Conservation (phyloP, 92 coral and sea anemone species). For the Phymanthus crucifer region DNA sequence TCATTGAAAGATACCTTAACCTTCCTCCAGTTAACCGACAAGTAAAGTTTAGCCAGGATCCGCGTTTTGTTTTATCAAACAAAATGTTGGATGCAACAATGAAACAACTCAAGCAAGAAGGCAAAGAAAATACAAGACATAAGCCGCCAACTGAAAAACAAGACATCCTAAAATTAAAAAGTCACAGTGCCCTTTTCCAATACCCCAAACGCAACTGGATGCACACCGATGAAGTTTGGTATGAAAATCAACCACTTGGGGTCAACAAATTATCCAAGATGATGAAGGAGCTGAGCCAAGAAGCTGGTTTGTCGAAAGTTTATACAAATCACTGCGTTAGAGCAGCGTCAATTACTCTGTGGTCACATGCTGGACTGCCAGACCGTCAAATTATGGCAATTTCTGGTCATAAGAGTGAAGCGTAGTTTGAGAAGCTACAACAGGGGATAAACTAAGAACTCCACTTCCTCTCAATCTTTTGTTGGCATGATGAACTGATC, state of each 20-base stretch:
- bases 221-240: background rate
- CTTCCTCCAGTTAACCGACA: conserved; percentile 46
- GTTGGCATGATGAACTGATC: too few relatives aligned
- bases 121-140: conserved; percentile 16
- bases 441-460: too few relatives aligned
- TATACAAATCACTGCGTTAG: background rate
- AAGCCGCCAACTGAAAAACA: conserved; percentile 23
- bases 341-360: too few relatives aligned
- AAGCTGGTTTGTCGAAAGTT: background rate
- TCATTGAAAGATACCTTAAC: conserved; percentile 32
- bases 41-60: conserved; percentile 29
- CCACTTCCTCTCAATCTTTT: too few relatives aligned
- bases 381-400: too few relatives aligned
- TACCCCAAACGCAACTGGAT: background rate
- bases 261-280: too few relatives aligned
- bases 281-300: background rate
- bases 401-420: too few relatives aligned
- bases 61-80: conserved; percentile 29
- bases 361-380: too few relatives aligned
- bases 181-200: background rate
- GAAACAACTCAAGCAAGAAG: conserved; percentile 25
- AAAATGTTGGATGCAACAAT: conserved; percentile 37
- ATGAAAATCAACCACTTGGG: too few relatives aligned
- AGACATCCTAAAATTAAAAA: conserved; percentile 35
- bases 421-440: too few relatives aligned